Evolutionary conservation across 2,888 invertebrate species (phyloP).

Genomic region (Choreutis nemorana): DNA sequence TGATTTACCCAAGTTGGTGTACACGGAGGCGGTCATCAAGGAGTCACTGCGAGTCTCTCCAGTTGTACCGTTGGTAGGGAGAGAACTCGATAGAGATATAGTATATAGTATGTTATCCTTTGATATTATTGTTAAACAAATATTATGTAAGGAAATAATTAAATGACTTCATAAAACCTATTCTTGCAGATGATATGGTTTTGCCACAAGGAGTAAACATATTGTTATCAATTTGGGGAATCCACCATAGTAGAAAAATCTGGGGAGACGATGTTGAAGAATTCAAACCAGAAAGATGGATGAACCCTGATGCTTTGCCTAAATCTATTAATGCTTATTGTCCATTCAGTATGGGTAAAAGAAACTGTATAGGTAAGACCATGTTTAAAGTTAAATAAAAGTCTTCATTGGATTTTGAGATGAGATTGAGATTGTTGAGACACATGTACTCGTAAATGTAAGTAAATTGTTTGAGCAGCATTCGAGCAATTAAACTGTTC

Average conservation of each 20-base stretch:
- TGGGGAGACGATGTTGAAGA: conserved; percentile 2
- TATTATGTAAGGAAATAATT: too few relatives aligned
- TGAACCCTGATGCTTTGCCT: conserved; percentile 5
- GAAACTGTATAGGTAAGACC: conserved; percentile 9
- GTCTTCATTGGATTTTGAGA: too few relatives aligned
- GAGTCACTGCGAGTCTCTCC: conserved; percentile 26
- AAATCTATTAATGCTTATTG: conserved; percentile 4
- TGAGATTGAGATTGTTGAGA: too few relatives aligned
- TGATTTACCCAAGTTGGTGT: conserved; percentile 22
- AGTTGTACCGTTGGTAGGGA: conserved; percentile 17
- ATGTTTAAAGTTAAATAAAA: too few relatives aligned
- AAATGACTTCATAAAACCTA: too few relatives aligned
- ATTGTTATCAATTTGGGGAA: conserved; percentile 18
- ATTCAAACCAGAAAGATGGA: conserved; percentile 8
- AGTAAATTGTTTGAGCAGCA: too few relatives aligned
- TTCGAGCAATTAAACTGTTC: too few relatives aligned
- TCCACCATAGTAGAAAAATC: conserved; percentile 16
- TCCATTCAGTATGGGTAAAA: conserved; percentile 6
- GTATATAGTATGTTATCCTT: conserved; percentile 20
- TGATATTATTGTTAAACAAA: conserved; percentile 2
- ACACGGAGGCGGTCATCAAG: conserved; percentile 28
- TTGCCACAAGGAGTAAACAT: conserved; percentile 19
- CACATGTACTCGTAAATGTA: too few relatives aligned
- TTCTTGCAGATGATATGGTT: conserved; percentile 18
- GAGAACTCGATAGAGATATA: conserved; percentile 19